Percentiles rank a stretch among this genome's conserved stretches.
phyloP scores from a whole-genome alignment of 1,140 invertebrate genomes.

The Drosophila sturtevanti region DNA sequence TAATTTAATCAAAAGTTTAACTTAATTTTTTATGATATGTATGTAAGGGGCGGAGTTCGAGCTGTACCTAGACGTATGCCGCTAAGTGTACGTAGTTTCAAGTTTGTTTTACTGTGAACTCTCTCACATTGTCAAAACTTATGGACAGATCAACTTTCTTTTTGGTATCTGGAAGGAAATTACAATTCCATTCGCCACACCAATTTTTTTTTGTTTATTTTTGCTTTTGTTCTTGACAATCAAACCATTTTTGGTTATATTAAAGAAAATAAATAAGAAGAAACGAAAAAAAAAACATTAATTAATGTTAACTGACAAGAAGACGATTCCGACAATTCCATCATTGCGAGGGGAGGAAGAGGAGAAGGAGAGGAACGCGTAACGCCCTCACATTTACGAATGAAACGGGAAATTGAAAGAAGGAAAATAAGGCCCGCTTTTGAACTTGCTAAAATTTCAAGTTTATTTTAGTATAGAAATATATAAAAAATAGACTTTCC shows the following conservation, averaged over 20 bases:
- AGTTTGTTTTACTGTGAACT: neutral
- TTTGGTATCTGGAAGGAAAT: constrained; percentile 2
- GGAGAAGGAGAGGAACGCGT: neutral
- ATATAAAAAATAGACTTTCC: neutral
- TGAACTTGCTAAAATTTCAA: neutral
- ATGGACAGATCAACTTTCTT: neutral
- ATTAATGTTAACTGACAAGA: neutral
- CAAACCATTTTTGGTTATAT: constrained; percentile 16
- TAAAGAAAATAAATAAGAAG: constrained; percentile 1
- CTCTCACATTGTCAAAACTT: neutral
- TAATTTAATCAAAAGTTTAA: too few relatives aligned
- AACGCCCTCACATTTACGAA: neutral
- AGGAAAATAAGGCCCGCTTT: neutral
- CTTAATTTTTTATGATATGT: too few relatives aligned
- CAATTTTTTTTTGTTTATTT: constrained; percentile 9
- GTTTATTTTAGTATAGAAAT: neutral
- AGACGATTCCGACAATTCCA: neutral
- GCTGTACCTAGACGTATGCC: too few relatives aligned
- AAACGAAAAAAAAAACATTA: neutral
- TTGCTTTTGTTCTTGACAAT: constrained; percentile 21
- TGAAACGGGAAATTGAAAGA: neutral
- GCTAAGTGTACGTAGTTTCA: too few relatives aligned
- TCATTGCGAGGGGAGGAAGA: too few relatives aligned
- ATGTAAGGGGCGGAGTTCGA: too few relatives aligned
- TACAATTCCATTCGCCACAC: constrained; percentile 5